Conservation (phyloP, 2,113 vertebrate species). For the Callipepla squamata region DNA sequence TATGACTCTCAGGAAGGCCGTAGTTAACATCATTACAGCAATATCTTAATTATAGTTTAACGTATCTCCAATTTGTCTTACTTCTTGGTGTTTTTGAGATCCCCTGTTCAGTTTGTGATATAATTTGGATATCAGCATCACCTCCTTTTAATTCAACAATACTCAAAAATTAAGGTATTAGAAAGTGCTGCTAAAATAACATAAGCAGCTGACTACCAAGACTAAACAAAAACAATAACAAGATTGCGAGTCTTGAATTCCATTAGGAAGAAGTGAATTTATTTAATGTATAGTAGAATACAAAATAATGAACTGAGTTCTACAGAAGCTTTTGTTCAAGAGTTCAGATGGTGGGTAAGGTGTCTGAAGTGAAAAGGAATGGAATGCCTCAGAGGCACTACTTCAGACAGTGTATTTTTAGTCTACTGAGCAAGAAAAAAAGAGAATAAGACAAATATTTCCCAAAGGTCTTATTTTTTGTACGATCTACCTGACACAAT, state of each 20-base stretch:
- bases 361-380: conserved; percentile 35
- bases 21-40: neutral
- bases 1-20: neutral
- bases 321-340: conserved; percentile 14
- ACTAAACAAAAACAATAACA: conserved; percentile 2
- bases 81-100: neutral
- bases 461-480: neutral
- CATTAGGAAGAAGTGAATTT: neutral
- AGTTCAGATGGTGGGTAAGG: conserved; percentile 5
- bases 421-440: neutral
- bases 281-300: neutral
- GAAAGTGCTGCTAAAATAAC: neutral
- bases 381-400: conserved; percentile 6
- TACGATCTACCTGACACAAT: conserved; percentile 1
- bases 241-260: neutral
- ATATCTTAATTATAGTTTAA: neutral
- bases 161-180: neutral
- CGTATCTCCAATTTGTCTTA: neutral
- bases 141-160: neutral
- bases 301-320: conserved; percentile 35
- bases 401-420: conserved; percentile 33
- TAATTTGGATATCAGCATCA: neutral
- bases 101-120: neutral
- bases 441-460: conserved; percentile 10
- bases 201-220: neutral